These are phyloP conservation scores for Notarius quadriscutis DNA, from an alignment of 2,113 vertebrate genomes.

Conservation along the genomic window DNA sequence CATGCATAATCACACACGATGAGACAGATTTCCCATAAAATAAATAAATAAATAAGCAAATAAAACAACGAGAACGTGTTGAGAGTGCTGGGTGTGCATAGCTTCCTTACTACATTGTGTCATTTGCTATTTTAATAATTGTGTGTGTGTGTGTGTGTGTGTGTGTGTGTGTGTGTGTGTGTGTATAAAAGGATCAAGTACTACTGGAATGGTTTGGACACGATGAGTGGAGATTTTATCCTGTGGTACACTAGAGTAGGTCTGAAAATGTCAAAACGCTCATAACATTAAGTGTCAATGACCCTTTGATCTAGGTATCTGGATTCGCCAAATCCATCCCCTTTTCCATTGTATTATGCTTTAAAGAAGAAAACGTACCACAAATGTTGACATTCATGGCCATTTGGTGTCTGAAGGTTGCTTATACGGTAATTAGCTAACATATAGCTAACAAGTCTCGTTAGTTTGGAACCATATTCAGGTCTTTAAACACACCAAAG, in stretches of 20 bases:
- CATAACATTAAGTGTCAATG: not conserved
- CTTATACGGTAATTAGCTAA: not conserved
- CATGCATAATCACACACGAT: constrained; percentile 7
- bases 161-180: no score
- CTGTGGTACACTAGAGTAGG: not conserved
- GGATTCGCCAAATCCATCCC: not conserved
- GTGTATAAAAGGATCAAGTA: not conserved
- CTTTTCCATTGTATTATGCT: not conserved
- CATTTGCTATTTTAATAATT: not conserved
- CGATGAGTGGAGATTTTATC: not conserved
- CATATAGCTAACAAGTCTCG: not conserved
- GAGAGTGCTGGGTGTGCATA: not conserved
- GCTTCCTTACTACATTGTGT: not conserved
- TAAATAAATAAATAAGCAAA: not conserved
- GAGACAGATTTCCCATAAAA: not conserved
- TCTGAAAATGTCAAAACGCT: not conserved
- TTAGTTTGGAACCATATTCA: not conserved
- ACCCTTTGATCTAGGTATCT: not conserved
- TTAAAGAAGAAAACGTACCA: not conserved
- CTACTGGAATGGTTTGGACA: not conserved
- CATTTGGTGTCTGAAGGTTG: not conserved
- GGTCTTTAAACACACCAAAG: not conserved
- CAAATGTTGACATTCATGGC: not conserved
- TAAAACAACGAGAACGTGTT: not conserved
- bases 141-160: not conserved